Base-by-base conservation (phyloP, 2,888 invertebrate species). In the Dilophus febrilis region DNA sequence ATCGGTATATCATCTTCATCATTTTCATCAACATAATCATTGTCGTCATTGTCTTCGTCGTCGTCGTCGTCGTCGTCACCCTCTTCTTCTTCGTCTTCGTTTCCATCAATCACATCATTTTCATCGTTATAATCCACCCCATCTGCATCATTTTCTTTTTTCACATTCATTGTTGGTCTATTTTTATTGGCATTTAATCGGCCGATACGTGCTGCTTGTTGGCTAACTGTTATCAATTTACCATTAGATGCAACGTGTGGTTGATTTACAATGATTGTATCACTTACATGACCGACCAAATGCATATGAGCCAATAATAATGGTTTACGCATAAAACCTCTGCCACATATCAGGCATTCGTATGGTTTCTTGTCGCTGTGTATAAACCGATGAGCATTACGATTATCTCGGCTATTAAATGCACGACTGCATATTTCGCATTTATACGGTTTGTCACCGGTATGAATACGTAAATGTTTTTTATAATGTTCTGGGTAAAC, bases 361-460 rank as follows among this genome's bases (percentile, higher is more conserved):
- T 84, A 87, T 0, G 85, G 86, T 51, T 86, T 87, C 56, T 84
- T 82, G 55, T 84, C 80, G 51, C 81, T 82, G 61, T 87, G 87
- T 35, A 83, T 77, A 59, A 84, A 86, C 26, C 83, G 69, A 56
- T 86, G 86, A 10, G 81, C 80, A 64, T 86, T 85, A 42, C 85
- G 68, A 54, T 86, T 87, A 61, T 86, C 86, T 42, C 83, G 70
- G 10, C 83, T 81, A 54, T 78, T 83, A 64, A 87, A 87, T 38
- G 78, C 71, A 56, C 85, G 86, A 38, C 81, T 83, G 58, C 87
- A 87, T 13, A 85, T 74, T 71, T 77, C 57, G 38, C 47, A 49
- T 44, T 36, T 48, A 47, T 71, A 85, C 0, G 83, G 81, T 44
- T 81, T 77, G 42, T 77, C 75, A 1, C 82, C 83, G 13, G 77